Evolutionary conservation across 2,797 vertebrate genomes (phyloP).

Genomic region (Masticophis lateralis): DNA sequence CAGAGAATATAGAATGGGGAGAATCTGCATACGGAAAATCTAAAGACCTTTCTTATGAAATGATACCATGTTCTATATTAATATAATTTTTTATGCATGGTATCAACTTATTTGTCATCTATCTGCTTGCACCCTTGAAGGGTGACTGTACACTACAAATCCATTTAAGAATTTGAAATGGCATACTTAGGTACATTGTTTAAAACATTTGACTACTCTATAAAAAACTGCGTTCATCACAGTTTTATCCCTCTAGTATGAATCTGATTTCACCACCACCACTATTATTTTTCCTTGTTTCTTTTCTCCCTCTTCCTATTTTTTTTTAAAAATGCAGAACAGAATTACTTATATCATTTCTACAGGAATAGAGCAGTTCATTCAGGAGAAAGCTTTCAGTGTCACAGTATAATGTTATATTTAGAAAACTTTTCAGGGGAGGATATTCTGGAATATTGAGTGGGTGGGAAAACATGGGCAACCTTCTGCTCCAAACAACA

Average conservation of each 20-base stretch:
- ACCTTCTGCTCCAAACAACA: neutral
- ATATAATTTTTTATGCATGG: neutral
- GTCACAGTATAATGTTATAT: neutral
- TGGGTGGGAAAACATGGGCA: too few relatives aligned
- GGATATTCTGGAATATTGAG: neutral
- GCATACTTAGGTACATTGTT: neutral
- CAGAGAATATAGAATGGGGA: constrained; percentile 30
- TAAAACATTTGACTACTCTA: neutral
- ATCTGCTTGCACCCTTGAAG: neutral
- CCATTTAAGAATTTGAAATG: neutral
- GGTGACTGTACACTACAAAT: neutral
- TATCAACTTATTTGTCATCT: neutral
- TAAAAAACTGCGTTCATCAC: neutral
- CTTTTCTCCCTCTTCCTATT: neutral
- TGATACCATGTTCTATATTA: constrained; percentile 39
- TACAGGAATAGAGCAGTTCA: neutral
- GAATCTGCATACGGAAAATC: constrained; percentile 6
- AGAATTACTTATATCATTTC: neutral
- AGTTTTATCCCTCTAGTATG: neutral
- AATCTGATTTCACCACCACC: constrained; percentile 1
- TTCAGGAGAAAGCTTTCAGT: neutral
- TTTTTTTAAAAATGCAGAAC: neutral
- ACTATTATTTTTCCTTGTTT: neutral
- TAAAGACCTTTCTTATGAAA: constrained; percentile 46
- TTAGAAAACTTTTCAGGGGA: neutral